phyloP scores from a whole-genome alignment of 1,140 invertebrate genomes.

The Pseudomyrmex pallidus region DNA sequence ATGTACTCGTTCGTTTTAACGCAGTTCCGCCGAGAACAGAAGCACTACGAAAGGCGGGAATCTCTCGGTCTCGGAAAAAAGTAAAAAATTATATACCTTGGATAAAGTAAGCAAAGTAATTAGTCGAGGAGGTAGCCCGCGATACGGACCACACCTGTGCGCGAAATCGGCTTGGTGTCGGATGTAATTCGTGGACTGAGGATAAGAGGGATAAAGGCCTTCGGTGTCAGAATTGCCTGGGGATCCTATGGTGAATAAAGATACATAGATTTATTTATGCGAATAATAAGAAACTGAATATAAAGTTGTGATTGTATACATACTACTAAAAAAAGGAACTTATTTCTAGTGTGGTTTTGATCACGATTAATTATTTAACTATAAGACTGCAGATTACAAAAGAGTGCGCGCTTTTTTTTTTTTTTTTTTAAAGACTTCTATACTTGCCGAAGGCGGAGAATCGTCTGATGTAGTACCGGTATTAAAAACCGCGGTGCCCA shows the following conservation, averaged over 20 bases:
- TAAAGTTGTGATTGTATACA: neutral
- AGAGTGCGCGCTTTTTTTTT: neutral
- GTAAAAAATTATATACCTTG: slow-evolving; percentile 60
- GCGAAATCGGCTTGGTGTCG: slow-evolving; percentile 55
- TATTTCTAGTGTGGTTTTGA: neutral
- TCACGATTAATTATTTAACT: neutral
- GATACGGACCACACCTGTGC: slow-evolving; percentile 67
- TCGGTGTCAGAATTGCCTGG: slow-evolving; percentile 38
- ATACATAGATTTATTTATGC: neutral
- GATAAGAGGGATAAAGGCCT: slow-evolving; percentile 43
- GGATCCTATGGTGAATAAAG: slow-evolving; percentile 21
- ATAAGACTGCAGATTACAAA: neutral
- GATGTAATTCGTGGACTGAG: slow-evolving; percentile 21
- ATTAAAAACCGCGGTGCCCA: slow-evolving; percentile 80
- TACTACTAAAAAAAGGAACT: neutral
- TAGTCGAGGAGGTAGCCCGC: slow-evolving; percentile 59
- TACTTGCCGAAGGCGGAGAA: slow-evolving; percentile 36
- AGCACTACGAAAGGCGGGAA: slow-evolving; percentile 49
- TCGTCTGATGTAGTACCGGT: slow-evolving; percentile 69
- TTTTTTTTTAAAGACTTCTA: slow-evolving; percentile 35
- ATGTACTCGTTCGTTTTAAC: slow-evolving; percentile 60
- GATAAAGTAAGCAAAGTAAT: slow-evolving; percentile 68
- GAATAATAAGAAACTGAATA: neutral
- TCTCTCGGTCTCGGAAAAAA: slow-evolving; percentile 54
- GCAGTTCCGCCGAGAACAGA: slow-evolving; percentile 48